A percentile compares a stretch with the other conserved stretches of the same genome.
Evolutionary conservation across 1,140 invertebrate genomes (phyloP).

Genomic region (Acromyrmex echinatior): DNA sequence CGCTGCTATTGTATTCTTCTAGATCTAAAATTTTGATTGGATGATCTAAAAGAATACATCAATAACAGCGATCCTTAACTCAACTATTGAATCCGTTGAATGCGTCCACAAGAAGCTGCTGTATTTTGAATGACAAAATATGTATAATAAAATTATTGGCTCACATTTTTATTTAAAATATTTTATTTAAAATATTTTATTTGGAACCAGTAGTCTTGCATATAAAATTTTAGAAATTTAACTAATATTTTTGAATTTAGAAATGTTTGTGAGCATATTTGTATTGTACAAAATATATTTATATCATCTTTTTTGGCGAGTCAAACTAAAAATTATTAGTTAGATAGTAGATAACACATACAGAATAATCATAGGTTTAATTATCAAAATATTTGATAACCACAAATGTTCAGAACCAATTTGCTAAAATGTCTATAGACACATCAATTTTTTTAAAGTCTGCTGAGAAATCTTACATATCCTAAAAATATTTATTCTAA

Average conservation of each 20-base stretch:
- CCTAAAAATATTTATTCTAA: neutral
- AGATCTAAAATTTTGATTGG: too few relatives aligned
- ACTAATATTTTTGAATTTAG: neutral
- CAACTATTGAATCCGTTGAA: too few relatives aligned
- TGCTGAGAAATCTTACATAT: neutral
- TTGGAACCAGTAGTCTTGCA: neutral
- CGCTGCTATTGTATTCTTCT: too few relatives aligned
- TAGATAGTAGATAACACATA: neutral
- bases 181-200: too few relatives aligned
- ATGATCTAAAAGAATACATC: too few relatives aligned
- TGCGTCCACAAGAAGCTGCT: neutral
- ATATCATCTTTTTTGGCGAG: neutral
- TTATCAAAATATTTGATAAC: neutral
- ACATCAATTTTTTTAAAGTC: neutral
- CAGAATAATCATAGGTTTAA: neutral
- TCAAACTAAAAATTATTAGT: neutral
- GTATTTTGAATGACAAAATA: neutral
- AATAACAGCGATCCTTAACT: too few relatives aligned
- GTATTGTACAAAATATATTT: neutral
- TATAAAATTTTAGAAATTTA: neutral
- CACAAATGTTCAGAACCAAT: neutral
- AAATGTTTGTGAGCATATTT: neutral
- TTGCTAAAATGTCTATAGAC: neutral
- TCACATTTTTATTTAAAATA: neutral
- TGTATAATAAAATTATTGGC: neutral